Evolutionary conservation across 2,888 invertebrate species (phyloP).

Genomic region (Xestia sexstrigata): DNA sequence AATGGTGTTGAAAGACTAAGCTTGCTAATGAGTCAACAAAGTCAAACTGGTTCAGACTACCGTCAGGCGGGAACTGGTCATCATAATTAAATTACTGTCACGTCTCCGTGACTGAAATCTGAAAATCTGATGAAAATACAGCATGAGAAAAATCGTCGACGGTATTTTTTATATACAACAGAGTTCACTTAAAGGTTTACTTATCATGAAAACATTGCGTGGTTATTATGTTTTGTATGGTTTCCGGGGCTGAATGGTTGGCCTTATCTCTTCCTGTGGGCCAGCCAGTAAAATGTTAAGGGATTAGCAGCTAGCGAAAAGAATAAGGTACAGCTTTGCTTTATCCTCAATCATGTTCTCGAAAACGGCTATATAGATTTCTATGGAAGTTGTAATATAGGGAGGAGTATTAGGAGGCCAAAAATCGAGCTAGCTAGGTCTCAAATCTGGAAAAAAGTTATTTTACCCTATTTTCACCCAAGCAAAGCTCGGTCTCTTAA

Average conservation of each 20-base stretch:
- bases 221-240: conserved; percentile 20
- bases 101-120: conserved; percentile 23
- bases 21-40: conserved; percentile 40
- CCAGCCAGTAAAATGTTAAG: neutral
- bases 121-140: conserved; percentile 29
- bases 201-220: conserved; percentile 3
- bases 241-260: conserved; percentile 18
- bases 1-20: conserved; percentile 30
- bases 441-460: neutral
- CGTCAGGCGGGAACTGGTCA: conserved; percentile 40
- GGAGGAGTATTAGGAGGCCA: too few relatives aligned
- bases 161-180: conserved; percentile 30
- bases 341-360: neutral
- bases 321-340: neutral
- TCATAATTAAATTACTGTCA: conserved; percentile 48
- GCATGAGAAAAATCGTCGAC: conserved; percentile 13
- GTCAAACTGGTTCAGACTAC: conserved; percentile 33
- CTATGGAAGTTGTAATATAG: too few relatives aligned
- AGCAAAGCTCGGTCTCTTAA: neutral
- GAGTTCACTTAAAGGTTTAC: neutral
- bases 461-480: neutral
- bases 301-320: neutral
- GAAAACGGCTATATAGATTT: neutral
- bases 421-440: neutral
- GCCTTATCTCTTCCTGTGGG: conserved; percentile 9